Conservation (phyloP, 2,888 invertebrate species). For the Thecophora atra region DNA sequence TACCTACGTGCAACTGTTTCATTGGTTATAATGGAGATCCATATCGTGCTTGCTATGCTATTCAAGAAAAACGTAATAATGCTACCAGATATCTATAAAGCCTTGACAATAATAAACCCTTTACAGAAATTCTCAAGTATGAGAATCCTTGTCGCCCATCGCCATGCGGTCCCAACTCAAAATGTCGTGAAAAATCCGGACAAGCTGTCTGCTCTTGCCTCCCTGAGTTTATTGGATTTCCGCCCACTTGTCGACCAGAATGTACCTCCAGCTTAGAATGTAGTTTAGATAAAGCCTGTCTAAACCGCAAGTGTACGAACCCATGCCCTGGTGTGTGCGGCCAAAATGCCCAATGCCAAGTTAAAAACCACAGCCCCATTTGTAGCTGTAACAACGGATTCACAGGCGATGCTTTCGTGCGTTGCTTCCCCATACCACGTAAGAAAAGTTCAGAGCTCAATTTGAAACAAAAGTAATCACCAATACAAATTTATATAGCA, state of each 20-base stretch:
- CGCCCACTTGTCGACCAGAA: constrained; percentile 73
- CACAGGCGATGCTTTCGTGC: constrained; percentile 70
- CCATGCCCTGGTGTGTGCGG: constrained; percentile 81
- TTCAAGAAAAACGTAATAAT: constrained; percentile 67
- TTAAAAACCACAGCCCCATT: constrained; percentile 78
- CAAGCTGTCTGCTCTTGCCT: constrained; percentile 79
- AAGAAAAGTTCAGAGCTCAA: too few relatives aligned
- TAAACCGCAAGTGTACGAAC: constrained; percentile 75
- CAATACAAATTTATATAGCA: constrained; percentile 15
- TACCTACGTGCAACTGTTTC: constrained; percentile 72
- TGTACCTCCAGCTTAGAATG: constrained; percentile 80
- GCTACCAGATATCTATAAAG: not conserved
- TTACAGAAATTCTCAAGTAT: constrained; percentile 66
- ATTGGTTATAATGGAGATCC: constrained; percentile 74
- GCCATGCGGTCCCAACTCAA: constrained; percentile 85
- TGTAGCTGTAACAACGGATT: constrained; percentile 76
- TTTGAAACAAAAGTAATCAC: not conserved
- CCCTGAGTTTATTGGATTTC: constrained; percentile 72
- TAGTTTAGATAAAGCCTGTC: constrained; percentile 73
- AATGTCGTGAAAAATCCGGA: constrained; percentile 77
- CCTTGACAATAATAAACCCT: not conserved
- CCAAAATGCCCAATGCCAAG: constrained; percentile 76
- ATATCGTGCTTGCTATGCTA: constrained; percentile 71
- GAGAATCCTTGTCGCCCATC: constrained; percentile 78
- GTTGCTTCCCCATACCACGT: constrained; percentile 67